Percentiles rank a stretch among this genome's conserved stretches.
Evolutionary conservation across 2,113 vertebrate species (phyloP).

Genomic region (Macrotis lagotis): DNA sequence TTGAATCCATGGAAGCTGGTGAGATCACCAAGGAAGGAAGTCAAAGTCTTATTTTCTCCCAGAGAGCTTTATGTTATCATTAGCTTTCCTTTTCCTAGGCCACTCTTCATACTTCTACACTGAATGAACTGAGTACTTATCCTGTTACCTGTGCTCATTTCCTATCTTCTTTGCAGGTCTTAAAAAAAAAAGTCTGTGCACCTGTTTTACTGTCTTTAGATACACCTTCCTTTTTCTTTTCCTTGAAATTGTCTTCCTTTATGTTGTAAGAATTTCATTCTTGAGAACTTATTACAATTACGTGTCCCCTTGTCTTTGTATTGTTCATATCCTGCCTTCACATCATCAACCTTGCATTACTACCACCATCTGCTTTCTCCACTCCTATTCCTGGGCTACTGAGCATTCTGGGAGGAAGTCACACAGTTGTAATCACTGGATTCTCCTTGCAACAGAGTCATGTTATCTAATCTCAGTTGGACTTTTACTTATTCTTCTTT

Average conservation of each 20-base stretch:
- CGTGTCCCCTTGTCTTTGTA: background rate
- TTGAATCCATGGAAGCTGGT: no score
- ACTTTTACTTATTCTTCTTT: background rate
- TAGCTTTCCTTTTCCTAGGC: background rate
- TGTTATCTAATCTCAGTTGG: background rate
- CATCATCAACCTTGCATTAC: background rate
- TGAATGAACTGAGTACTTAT: background rate
- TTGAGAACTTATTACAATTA: background rate
- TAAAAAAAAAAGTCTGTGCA: background rate
- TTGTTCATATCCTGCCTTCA: background rate
- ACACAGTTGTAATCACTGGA: background rate
- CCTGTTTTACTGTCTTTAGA: background rate
- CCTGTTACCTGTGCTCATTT: background rate
- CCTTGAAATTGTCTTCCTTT: background rate
- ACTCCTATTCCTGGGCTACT: background rate
- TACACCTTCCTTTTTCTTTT: background rate
- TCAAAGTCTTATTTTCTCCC: background rate
- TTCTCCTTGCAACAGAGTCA: background rate
- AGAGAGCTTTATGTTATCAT: background rate
- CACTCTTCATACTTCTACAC: background rate
- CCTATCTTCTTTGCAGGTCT: background rate
- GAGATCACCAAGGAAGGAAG: no score
- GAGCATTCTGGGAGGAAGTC: background rate
- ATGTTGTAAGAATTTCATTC: background rate
- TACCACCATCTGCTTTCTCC: background rate